These are phyloP conservation scores for Neoniphon sammara DNA, from an alignment of 2,797 vertebrate genomes.

Conservation along the genomic window DNA sequence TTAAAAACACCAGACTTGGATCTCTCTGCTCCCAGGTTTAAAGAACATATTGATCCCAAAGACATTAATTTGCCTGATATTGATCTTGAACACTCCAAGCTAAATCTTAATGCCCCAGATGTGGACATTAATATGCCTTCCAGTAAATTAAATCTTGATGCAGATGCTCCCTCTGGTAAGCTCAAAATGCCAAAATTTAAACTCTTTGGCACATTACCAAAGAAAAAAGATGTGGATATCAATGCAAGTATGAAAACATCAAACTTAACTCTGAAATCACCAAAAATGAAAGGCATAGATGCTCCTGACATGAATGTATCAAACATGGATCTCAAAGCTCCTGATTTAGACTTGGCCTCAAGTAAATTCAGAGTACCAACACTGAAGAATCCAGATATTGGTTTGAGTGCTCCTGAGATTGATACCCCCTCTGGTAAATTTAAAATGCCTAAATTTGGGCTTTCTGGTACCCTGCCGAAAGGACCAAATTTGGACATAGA, in stretches of 20 bases:
- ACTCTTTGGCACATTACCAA: constrained; percentile 54
- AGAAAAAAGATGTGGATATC: constrained; percentile 53
- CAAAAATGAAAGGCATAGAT: constrained; percentile 50
- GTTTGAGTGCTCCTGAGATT: constrained; percentile 18
- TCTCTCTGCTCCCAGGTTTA: constrained; percentile 45
- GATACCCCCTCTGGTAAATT: constrained; percentile 53
- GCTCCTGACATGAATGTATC: constrained; percentile 41
- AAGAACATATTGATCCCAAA: constrained; percentile 26
- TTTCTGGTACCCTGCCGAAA: constrained; percentile 55
- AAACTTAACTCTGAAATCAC: constrained; percentile 51
- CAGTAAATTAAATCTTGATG: constrained; percentile 43
- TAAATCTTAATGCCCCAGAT: constrained; percentile 37
- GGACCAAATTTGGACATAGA: constrained; percentile 41
- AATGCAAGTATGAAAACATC: constrained; percentile 53
- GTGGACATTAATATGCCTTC: constrained; percentile 41
- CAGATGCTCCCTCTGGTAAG: constrained; percentile 45
- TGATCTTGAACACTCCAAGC: constrained; percentile 42
- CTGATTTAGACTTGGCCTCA: constrained; percentile 43
- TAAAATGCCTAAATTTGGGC: constrained; percentile 50
- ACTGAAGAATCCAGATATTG: constrained; percentile 35
- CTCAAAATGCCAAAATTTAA: constrained; percentile 61
- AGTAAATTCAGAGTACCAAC: constrained; percentile 42
- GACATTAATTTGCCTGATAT: constrained; percentile 31
- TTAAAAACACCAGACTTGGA: constrained; percentile 47
- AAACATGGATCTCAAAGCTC: constrained; percentile 45